Conservation (phyloP, 1,140 invertebrate species). For the Anoplophora glabripennis region DNA sequence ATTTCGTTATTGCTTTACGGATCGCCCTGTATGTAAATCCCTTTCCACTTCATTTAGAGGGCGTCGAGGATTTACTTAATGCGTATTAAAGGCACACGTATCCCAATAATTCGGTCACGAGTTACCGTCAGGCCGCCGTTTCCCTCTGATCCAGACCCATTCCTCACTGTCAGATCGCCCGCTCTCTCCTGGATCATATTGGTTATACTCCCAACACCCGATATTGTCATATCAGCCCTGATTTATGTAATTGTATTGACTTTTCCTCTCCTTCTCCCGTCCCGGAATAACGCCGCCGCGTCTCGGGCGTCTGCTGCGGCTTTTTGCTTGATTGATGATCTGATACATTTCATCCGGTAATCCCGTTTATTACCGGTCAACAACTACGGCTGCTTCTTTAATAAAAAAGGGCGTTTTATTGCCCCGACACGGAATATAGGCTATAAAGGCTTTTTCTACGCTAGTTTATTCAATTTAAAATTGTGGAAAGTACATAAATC, state of each 20-base stretch:
- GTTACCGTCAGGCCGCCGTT: conserved; percentile 18
- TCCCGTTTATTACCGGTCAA: conserved; percentile 22
- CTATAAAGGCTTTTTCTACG: too few species aligned
- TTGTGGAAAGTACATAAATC: too few species aligned
- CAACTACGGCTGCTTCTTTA: conserved; percentile 12
- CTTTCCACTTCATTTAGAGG: too few species aligned
- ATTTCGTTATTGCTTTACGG: too few species aligned
- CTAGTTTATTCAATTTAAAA: too few species aligned
- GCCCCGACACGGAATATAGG: not conserved
- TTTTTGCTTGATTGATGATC: conserved; percentile 28
- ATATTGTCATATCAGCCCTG: conserved; percentile 43
- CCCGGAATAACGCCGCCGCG: not conserved
- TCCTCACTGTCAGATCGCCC: conserved; percentile 37
- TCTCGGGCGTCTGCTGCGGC: conserved; percentile 2
- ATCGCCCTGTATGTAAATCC: too few species aligned
- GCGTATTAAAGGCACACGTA: conserved; percentile 24
- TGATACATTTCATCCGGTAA: conserved; percentile 14
- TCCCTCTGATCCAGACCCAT: conserved; percentile 31
- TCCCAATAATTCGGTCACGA: conserved; percentile 35
- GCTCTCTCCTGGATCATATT: conserved; percentile 36
- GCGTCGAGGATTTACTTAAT: conserved; percentile 8
- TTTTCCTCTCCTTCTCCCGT: conserved; percentile 22
- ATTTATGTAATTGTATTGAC: conserved; percentile 44
- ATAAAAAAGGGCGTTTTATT: not conserved
- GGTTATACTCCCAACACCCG: conserved; percentile 42